Base-by-base conservation (phyloP, 2,797 vertebrate genomes). In the Crypturellus tataupa region DNA sequence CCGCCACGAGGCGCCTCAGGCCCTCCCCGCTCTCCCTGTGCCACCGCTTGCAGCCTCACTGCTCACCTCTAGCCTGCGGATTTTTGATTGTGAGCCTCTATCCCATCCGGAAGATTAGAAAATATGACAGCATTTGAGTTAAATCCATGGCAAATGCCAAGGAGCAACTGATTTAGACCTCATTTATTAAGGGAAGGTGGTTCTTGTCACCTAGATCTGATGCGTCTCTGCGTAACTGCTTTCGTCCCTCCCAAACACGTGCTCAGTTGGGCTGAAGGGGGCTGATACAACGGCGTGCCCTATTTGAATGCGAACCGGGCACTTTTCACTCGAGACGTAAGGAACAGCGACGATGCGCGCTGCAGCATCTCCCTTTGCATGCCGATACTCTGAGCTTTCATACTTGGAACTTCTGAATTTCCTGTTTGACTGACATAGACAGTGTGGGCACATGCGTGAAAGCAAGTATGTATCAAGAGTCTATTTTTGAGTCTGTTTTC, bases 1-100 rank as follows among this genome's bases (percentile, higher is more conserved):
- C 82, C 47, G 76, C 0, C 0, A n/a, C 15, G 0, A 0, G 56
- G 19, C 40, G 40, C 20, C 33, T 64, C 40, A 33, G 24, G 7
- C 4, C 24, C 49, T 78, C 8, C 25, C 16, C 0, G 0, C 7
- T 63, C 18, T 59, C n/a, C 71, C 10, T 20, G 12, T 5, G 31
- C 37, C 84, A 25, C 27, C 9, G 5, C 42, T 84, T 59, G 63
- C 70, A 72, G 59, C 18, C 31, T 6, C 15, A 39, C 7, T 1
- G 6, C 55, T 72, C 35, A 21, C 72, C 39, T 25, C 9, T 42
- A 31, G 4, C 29, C 58, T 67, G 23, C 49, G 40, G 16, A 15
- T 71, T 78, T 37, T 51, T 29, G 40, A 35, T 35, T 18, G 27
- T 15, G 10, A 46, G 25, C 29, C 35, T 78, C 49, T 39, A 29